These are phyloP conservation scores for Macrosteles quadrilineatus DNA, from an alignment of 1,140 invertebrate genomes.

Conservation along the genomic window DNA sequence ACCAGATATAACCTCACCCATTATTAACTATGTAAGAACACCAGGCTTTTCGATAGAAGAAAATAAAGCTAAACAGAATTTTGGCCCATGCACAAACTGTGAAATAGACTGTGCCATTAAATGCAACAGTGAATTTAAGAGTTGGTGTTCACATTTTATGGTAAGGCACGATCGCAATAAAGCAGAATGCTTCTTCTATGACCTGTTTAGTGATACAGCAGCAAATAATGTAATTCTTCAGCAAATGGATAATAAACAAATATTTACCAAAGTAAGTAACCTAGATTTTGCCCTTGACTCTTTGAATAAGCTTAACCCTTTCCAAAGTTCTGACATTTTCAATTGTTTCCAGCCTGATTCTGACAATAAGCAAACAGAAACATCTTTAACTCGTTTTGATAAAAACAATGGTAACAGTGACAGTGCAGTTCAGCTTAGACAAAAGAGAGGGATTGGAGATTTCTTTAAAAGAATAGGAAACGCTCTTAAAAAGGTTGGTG, in stretches of 20 bases:
- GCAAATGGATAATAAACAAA: conserved; percentile 5
- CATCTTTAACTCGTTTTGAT: conserved; percentile 13
- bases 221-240: background rate
- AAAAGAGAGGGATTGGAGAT: conserved; percentile 29
- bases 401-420: background rate
- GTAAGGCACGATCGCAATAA: background rate
- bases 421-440: background rate
- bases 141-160: conserved; percentile 16
- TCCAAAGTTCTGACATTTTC: conserved; percentile 24
- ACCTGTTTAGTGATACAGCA: background rate
- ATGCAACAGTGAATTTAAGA: conserved; percentile 9
- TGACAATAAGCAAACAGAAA: conserved; percentile 23
- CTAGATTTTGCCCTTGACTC: conserved; percentile 22
- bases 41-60: conserved; percentile 14
- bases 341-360: conserved; percentile 15
- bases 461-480: conserved; percentile 1
- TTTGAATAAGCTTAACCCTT: conserved; percentile 21
- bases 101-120: conserved; percentile 22
- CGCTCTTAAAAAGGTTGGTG: conserved; percentile 21
- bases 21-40: conserved; percentile 22
- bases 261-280: conserved; percentile 17
- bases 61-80: background rate
- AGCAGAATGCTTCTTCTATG: conserved; percentile 20
- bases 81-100: background rate
- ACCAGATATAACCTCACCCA: conserved; percentile 3